Base-by-base conservation (phyloP, 2,888 invertebrate genomes). In the Leptopterna dolabrata region DNA sequence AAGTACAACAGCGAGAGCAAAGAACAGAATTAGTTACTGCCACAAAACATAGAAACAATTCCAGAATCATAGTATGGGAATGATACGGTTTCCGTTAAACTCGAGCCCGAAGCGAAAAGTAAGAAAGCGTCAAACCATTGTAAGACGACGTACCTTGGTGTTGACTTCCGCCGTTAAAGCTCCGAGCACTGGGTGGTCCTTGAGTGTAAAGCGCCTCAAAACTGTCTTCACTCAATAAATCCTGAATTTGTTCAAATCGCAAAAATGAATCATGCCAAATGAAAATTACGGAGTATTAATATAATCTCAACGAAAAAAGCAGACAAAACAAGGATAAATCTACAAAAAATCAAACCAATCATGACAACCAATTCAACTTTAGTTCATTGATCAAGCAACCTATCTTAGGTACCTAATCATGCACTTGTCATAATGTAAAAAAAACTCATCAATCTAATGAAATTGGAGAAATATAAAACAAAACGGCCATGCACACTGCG, bases 181-280 rank as follows among this genome's bases (percentile, higher is more conserved):
- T 86, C 41, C 86, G 43, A n/a, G 78, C 70, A 41, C 86, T 86
- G 19, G 86, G 86, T 3, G 76, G 86, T 43, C 78, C 86, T 36
- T 86, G 86, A 16, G 96, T 96, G 93, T 97, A 98, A 94, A 97
- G 95, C 92, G 96, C 96, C 92, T 97, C 97, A 94, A 97, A 98
- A 91, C 96, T 95, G 93, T 97, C 87, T 76, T 81, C 82, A 41
- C 82, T 82, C 70, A 87, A 87, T 73, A 87, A 82, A 81, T 87
- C 87, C 87, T 87, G 87, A 19, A 43, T 63, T 70, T 71, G 24
- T 51, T 55, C 55, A 43, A 55, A 81, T 45, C 19, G 24, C 19
- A 45, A 78, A 78, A 78, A 78, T 78, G n/a, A 78, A 78, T 45
- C 78, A 78, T 78, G 78, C 78, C 45, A 78, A 78, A 78, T 78